A percentile compares a stretch with the other conserved stretches of the same genome.
phyloP scores from a whole-genome alignment of 1,140 invertebrate species.

The Condylostylus longicornis region DNA sequence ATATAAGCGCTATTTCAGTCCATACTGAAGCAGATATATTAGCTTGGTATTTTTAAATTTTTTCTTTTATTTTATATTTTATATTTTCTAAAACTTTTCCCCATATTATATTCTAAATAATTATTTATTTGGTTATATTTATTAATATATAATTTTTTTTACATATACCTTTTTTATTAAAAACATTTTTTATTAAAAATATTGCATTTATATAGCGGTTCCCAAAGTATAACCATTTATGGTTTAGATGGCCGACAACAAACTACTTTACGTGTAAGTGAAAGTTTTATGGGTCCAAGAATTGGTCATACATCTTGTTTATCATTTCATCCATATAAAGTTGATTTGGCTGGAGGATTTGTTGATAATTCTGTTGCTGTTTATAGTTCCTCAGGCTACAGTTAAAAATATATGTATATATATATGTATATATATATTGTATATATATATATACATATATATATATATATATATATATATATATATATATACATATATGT shows the following conservation, averaged over 20 bases:
- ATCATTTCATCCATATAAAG: slow-evolving; percentile 68
- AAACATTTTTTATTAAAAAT: slow-evolving; percentile 10
- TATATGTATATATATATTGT: too few species aligned
- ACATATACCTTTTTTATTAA: too few species aligned
- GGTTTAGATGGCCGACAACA: slow-evolving; percentile 51
- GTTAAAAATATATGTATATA: too few species aligned
- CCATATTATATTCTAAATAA: slow-evolving; percentile 19
- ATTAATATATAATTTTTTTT: slow-evolving; percentile 1
- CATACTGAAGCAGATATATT: slow-evolving; percentile 64
- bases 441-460: too few species aligned
- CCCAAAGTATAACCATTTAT: slow-evolving; percentile 67
- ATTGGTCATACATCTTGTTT: slow-evolving; percentile 73
- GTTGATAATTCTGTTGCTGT: slow-evolving; percentile 45
- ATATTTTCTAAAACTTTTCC: too few species aligned
- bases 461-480: too few species aligned
- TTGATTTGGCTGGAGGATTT: slow-evolving; percentile 44
- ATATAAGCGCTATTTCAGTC: slow-evolving; percentile 67
- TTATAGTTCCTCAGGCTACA: slow-evolving; percentile 35
- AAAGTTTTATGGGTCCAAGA: slow-evolving; percentile 70
- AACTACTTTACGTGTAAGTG: slow-evolving; percentile 69
- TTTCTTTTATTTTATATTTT: too few species aligned
- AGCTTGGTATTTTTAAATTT: too few species aligned
- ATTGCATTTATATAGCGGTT: slow-evolving; percentile 50
- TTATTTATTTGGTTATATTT: background rate
- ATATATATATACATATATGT: too few species aligned